Evolutionary conservation across 2,888 invertebrate species (phyloP), one percentile per base, ranked within the genome.

Genomic region (Perizoma flavofasciatum): DNA sequence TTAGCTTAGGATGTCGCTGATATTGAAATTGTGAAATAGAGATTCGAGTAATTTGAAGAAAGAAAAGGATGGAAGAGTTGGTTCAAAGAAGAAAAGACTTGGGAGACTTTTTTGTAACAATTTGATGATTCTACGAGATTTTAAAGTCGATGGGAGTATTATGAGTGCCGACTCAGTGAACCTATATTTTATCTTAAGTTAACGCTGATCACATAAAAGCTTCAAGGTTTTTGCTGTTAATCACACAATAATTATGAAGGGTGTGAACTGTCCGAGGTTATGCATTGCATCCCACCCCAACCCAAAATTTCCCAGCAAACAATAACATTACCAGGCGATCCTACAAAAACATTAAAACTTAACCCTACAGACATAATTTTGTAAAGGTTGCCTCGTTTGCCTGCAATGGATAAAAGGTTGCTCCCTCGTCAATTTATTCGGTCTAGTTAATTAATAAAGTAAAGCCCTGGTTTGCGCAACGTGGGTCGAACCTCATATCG

Each of bases 371-470:
- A 22, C 3, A 22, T 22, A 22, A 22, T 22, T 22, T 22, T 52
- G 53, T 52, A 61, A 62, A 56, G 58, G 56, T 47, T 50, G 10
- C 49, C 44, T 54, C 45, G 11, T 10, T 10, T 45, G 48, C 55
- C 43, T 39, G 57, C 37, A 39, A 43, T 40, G 68, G 72, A 76
- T 74, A 73, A 78, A 79, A 79, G 73, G 70, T 67, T 67, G 63
- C 62, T 70, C 78, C 79, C 81, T 75, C 72, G 71, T 73, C 81
- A 77, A 82, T 85, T 83, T 77, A 81, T 82, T 78, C 87, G 82
- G 83, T 85, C 84, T 82, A 85, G 74, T 88, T 87, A 85, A 85
- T 86, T 85, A 84, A 84, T 83, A 82, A 82, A 77, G 73, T 76
- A 77, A 69, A 77, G 68, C 68, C 61, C 49, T 43, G 55, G 53